phyloP scores from a whole-genome alignment of 2,888 invertebrate genomes.

The Sphecodes monilicornis region DNA sequence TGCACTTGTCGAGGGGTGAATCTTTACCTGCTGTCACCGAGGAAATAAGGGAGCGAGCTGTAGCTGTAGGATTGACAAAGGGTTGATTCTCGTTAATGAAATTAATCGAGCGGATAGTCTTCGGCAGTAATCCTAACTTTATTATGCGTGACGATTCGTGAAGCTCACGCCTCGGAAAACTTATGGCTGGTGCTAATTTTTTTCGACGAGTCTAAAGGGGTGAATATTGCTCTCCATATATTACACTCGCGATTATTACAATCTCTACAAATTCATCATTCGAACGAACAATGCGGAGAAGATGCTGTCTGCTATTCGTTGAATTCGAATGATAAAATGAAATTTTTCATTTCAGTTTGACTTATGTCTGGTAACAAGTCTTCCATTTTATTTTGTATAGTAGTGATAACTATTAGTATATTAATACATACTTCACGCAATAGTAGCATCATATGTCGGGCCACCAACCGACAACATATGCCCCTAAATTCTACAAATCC shows the following conservation, averaged over 20 bases:
- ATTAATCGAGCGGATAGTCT: slow-evolving; percentile 47
- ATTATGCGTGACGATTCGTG: slow-evolving; percentile 26
- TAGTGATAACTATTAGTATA: neutral
- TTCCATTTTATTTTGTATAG: neutral
- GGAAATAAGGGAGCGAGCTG: slow-evolving; percentile 37
- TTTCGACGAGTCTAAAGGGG: neutral
- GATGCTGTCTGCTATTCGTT: no score
- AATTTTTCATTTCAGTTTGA: no score
- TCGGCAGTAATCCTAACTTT: neutral
- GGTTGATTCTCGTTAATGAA: slow-evolving; percentile 40
- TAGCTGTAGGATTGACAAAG: slow-evolving; percentile 28
- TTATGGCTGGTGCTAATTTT: slow-evolving; percentile 6
- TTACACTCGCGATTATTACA: neutral
- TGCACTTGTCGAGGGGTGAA: slow-evolving; percentile 60
- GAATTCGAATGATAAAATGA: no score
- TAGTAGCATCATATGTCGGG: neutral
- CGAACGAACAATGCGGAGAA: neutral
- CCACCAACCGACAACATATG: slow-evolving; percentile 44
- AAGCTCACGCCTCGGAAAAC: neutral
- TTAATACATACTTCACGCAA: neutral
- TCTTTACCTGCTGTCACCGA: slow-evolving; percentile 70
- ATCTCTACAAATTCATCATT: neutral
- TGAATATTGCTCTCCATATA: neutral
- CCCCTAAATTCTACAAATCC: slow-evolving; percentile 51
- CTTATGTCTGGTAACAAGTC: neutral